A percentile compares a stretch with the other conserved stretches of the same genome.
Evolutionary conservation across 1,140 invertebrate genomes (phyloP).

Genomic region (Bradysia coprophila): DNA sequence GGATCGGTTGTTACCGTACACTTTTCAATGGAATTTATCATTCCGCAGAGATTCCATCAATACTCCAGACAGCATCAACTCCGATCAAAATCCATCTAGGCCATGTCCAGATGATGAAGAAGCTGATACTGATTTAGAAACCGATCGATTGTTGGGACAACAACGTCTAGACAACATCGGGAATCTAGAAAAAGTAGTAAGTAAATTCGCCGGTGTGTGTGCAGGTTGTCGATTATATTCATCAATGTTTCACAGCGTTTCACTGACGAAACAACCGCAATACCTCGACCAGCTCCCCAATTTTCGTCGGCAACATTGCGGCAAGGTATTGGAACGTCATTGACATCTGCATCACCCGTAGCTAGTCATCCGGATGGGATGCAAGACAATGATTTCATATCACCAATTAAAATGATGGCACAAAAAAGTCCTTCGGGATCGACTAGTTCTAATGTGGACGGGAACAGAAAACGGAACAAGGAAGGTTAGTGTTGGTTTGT

Average conservation of each 20-base stretch:
- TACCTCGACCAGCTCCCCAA: neutral
- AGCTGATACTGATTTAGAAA: constrained; percentile 76
- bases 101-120: constrained; percentile 39
- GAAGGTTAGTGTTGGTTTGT: neutral
- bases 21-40: constrained; percentile 14
- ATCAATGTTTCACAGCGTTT: no score
- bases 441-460: neutral
- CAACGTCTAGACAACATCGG: constrained; percentile 76
- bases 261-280: no score
- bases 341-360: neutral
- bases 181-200: no score
- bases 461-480: constrained; percentile 1
- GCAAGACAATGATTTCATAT: constrained; percentile 1
- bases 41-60: constrained; percentile 11
- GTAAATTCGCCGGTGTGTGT: no score
- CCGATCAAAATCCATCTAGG: constrained; percentile 16
- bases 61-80: neutral
- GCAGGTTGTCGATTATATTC: no score
- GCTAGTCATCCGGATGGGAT: neutral
- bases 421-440: constrained; percentile 1
- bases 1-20: no score
- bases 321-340: constrained; percentile 1
- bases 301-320: constrained; percentile 2
- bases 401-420: neutral
- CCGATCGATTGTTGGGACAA: constrained; percentile 71